Percentiles rank a stretch among this genome's conserved stretches.
phyloP scores from a whole-genome alignment of 2,888 invertebrate species.

The Lomographa bimaculata region DNA sequence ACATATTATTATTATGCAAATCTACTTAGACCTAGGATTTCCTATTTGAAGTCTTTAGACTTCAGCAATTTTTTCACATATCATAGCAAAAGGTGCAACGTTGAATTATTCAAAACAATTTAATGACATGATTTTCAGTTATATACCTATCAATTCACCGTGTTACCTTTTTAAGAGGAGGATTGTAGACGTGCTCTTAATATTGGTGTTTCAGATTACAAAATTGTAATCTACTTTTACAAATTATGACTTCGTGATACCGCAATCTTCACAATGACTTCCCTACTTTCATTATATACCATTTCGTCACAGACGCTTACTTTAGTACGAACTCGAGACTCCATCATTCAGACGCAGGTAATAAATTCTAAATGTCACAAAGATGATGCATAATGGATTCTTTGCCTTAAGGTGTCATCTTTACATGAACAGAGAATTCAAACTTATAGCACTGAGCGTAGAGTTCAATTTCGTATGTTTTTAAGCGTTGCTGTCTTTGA shows the following conservation, averaged over 20 bases:
- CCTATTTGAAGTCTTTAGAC: too few species aligned
- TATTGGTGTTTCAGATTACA: slow-evolving; percentile 10
- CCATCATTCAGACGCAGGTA: slow-evolving; percentile 65
- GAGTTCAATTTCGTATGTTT: slow-evolving; percentile 23
- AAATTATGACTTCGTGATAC: slow-evolving; percentile 29
- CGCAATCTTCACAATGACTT: slow-evolving; percentile 26
- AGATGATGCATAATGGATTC: slow-evolving; percentile 72
- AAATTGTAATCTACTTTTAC: slow-evolving; percentile 11
- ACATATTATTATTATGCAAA: too few species aligned
- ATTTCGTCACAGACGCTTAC: slow-evolving; percentile 47
- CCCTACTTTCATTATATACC: slow-evolving; percentile 24
- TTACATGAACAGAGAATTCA: slow-evolving; percentile 28
- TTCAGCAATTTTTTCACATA: too few species aligned
- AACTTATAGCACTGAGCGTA: too few species aligned
- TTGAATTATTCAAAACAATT: too few species aligned
- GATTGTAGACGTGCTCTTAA: too few species aligned
- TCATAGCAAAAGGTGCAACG: too few species aligned
- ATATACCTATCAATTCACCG: too few species aligned
- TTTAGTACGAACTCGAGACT: slow-evolving; percentile 47
- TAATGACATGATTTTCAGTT: too few species aligned
- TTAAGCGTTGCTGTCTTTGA: slow-evolving; percentile 35
- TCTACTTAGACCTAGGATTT: too few species aligned
- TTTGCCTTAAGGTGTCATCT: slow-evolving; percentile 59
- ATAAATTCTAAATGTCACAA: slow-evolving; percentile 76
- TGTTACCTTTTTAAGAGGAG: too few species aligned